Percentiles rank a stretch among this genome's conserved stretches.
phyloP scores from a whole-genome alignment of 2,888 invertebrate species.

The Pristionchus entomophagus region DNA sequence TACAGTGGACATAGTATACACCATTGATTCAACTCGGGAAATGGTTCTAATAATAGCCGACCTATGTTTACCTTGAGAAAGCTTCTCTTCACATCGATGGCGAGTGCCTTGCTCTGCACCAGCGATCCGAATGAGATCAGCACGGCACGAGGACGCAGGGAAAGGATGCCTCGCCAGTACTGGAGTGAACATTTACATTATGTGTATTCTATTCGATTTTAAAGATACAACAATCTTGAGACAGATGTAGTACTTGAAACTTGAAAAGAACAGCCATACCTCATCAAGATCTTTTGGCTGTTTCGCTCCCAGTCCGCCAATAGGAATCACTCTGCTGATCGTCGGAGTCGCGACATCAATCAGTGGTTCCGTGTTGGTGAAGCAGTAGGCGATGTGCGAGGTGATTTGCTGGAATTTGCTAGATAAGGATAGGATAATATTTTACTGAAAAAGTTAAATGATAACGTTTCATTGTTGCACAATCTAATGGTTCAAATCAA shows the following conservation, averaged over 20 bases:
- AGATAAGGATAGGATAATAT: too few relatives aligned
- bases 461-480: too few relatives aligned
- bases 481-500: too few relatives aligned
- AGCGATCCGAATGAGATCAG: constrained; percentile 27
- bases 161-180: constrained; percentile 1
- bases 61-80: not conserved
- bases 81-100: constrained; percentile 14
- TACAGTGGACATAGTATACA: too few relatives aligned
- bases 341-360: constrained; percentile 55
- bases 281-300: constrained; percentile 23
- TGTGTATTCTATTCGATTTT: too few relatives aligned
- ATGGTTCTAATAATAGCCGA: too few relatives aligned
- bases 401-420: constrained; percentile 50
- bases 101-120: not conserved
- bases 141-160: not conserved
- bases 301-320: constrained; percentile 51
- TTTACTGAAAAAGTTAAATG: too few relatives aligned
- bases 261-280: not conserved
- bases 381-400: constrained; percentile 52
- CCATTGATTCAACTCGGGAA: too few relatives aligned
- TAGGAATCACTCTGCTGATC: constrained; percentile 52
- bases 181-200: too few relatives aligned
- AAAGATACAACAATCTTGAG: not conserved
- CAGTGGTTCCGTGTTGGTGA: constrained; percentile 54
- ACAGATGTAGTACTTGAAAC: not conserved